A percentile compares a stretch with the other conserved stretches of the same genome.
Conservation (phyloP, 2,888 invertebrate genomes). For the Ochropleura leucogaster region DNA sequence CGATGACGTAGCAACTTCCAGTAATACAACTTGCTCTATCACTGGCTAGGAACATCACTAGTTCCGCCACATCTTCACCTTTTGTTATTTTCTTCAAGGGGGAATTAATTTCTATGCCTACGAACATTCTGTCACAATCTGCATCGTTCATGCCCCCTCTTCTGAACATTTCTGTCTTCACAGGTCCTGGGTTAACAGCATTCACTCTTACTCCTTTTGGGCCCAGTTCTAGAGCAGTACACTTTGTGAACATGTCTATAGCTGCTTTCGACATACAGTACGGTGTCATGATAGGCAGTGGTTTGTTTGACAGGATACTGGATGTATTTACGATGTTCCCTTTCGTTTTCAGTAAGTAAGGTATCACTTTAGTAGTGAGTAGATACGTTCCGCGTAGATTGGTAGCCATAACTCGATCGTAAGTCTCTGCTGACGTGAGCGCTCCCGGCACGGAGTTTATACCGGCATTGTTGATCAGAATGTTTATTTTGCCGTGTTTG, state of each 20-base stretch:
- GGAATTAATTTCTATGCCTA: slow-evolving; percentile 68
- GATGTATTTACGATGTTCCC: slow-evolving; percentile 83
- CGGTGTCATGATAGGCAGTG: slow-evolving; percentile 74
- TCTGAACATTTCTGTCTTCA: slow-evolving; percentile 79
- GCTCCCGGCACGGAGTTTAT: slow-evolving; percentile 70
- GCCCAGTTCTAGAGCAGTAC: slow-evolving; percentile 79
- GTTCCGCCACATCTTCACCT: slow-evolving; percentile 79
- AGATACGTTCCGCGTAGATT: slow-evolving; percentile 81
- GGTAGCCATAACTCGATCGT: slow-evolving; percentile 78
- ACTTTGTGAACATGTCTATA: slow-evolving; percentile 83
- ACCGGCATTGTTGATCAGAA: slow-evolving; percentile 83
- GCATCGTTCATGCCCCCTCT: slow-evolving; percentile 75
- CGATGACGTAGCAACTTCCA: slow-evolving; percentile 77
- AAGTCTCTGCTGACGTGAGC: slow-evolving; percentile 71
- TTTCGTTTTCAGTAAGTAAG: slow-evolving; percentile 75
- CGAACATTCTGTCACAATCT: slow-evolving; percentile 72
- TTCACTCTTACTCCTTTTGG: slow-evolving; percentile 81
- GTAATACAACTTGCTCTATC: slow-evolving; percentile 80
- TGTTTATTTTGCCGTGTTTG: slow-evolving; percentile 76
- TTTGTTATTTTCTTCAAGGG: slow-evolving; percentile 76
- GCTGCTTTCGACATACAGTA: slow-evolving; percentile 86
- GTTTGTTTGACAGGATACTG: slow-evolving; percentile 76
- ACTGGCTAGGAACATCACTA: slow-evolving; percentile 80
- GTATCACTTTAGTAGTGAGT: slow-evolving; percentile 76
- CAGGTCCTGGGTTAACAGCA: slow-evolving; percentile 82